Evolutionary conservation across 2,888 invertebrate genomes (phyloP).

Genomic region (Sinotaia quadrata): DNA sequence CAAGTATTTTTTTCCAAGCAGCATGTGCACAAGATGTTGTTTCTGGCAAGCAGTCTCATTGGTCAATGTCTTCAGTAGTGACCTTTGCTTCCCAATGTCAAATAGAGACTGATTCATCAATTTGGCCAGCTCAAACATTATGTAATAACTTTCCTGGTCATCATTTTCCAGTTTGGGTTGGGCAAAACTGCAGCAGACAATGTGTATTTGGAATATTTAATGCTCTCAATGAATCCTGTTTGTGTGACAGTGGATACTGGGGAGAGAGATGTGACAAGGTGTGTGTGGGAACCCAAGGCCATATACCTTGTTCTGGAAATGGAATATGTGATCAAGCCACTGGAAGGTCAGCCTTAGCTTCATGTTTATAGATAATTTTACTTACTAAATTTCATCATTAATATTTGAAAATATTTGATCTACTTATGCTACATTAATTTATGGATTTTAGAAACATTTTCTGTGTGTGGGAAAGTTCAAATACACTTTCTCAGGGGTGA

Average conservation of each 20-base stretch:
- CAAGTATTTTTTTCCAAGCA: neutral
- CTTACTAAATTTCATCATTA: no score
- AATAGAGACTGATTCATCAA: neutral
- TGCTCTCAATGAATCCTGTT: conserved; percentile 30
- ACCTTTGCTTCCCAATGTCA: conserved; percentile 38
- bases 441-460: no score
- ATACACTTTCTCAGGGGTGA: no score
- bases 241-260: conserved; percentile 49
- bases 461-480: no score
- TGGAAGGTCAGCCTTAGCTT: conserved; percentile 43
- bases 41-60: neutral
- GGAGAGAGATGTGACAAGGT: conserved; percentile 38
- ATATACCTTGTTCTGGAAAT: conserved; percentile 41
- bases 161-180: conserved; percentile 35
- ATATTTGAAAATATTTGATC: no score
- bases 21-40: conserved; percentile 11
- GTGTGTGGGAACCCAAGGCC: conserved; percentile 35
- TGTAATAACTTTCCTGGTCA: conserved; percentile 40
- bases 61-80: conserved; percentile 27
- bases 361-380: no score
- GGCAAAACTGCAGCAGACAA: conserved; percentile 27
- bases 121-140: conserved; percentile 36
- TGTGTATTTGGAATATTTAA: conserved; percentile 38
- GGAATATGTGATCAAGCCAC: conserved; percentile 41
- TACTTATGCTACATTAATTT: no score